Evolutionary conservation across 2,888 invertebrate species (phyloP).

Genomic region (Phymatocera aterrima): DNA sequence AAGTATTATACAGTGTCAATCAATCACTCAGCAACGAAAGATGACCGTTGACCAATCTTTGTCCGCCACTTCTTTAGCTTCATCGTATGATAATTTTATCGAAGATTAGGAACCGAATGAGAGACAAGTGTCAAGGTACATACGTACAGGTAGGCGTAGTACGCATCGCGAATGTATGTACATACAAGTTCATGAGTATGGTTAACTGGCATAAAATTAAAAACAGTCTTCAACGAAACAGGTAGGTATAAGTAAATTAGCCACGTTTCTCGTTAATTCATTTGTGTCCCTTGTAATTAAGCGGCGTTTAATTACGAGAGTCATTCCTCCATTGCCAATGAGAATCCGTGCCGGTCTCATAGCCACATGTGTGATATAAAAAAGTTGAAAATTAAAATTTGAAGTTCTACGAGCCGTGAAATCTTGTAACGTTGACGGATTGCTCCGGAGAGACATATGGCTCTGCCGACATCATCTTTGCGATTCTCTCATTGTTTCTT

Average conservation of each 20-base stretch:
- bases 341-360: neutral
- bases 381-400: neutral
- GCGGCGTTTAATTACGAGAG: slow-evolving; percentile 6
- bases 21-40: neutral
- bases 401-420: neutral
- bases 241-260: neutral
- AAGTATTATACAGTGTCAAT: neutral
- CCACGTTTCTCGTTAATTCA: neutral
- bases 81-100: neutral
- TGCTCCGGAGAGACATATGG: neutral
- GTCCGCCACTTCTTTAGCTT: neutral
- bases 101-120: neutral
- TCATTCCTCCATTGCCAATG: neutral
- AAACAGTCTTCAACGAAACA: slow-evolving; percentile 11
- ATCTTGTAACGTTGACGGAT: neutral
- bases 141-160: neutral
- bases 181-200: neutral
- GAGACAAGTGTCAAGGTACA: neutral
- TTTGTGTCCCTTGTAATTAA: neutral
- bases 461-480: neutral
- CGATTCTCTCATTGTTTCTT: neutral
- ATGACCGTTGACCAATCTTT: neutral
- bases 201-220: neutral
- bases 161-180: neutral
- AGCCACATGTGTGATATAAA: neutral